Evolutionary conservation across 2,797 vertebrate species (phyloP).

Genomic region (Scolopax rusticola): DNA sequence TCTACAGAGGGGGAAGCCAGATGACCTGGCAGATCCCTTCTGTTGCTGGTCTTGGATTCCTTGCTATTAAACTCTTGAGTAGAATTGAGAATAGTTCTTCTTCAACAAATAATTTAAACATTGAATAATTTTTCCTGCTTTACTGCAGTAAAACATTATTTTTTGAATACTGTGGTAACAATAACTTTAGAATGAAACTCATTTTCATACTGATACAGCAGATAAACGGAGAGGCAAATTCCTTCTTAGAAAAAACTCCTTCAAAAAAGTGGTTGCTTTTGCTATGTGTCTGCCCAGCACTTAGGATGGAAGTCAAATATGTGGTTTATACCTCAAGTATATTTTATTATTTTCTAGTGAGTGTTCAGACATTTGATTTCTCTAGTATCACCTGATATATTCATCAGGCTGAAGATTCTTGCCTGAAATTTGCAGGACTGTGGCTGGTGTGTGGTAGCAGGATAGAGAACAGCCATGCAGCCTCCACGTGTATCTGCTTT

Average conservation of each 20-base stretch:
- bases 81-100: background rate
- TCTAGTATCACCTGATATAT: rapidly evolving
- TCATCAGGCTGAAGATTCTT: background rate
- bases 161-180: background rate
- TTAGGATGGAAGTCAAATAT: background rate
- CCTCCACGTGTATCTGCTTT: background rate
- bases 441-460: background rate
- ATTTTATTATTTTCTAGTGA: background rate
- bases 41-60: background rate
- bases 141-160: background rate
- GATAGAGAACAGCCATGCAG: background rate
- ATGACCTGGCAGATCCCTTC: background rate
- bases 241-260: background rate
- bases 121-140: background rate
- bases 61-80: background rate
- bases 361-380: background rate
- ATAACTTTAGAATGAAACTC: background rate
- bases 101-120: background rate
- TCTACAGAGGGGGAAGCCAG: background rate
- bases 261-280: background rate
- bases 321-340: background rate
- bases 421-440: background rate
- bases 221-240: background rate
- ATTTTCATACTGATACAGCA: background rate
- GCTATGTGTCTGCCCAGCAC: background rate